phyloP scores from a whole-genome alignment of 2,888 invertebrate species.

The Acrocera orbiculus region DNA sequence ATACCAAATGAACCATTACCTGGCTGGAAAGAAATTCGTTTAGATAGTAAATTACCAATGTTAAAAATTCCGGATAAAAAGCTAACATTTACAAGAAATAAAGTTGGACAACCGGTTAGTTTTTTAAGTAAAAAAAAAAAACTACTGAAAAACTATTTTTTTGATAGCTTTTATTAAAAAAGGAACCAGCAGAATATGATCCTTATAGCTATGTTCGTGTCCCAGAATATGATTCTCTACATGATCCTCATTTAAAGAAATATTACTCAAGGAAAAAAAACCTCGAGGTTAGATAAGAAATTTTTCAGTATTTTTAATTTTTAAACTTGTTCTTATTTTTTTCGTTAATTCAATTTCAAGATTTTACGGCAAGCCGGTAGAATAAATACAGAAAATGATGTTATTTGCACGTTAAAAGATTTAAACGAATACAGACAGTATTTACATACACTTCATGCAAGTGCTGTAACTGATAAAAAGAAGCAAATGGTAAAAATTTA shows the following conservation, averaged over 20 bases:
- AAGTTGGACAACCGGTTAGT: constrained; percentile 25
- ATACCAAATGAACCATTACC: constrained; percentile 27
- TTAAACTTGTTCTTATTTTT: too few species aligned
- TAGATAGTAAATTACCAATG: constrained; percentile 28
- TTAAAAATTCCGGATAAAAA: constrained; percentile 27
- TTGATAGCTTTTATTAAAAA: constrained; percentile 5
- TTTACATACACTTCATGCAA: too few species aligned
- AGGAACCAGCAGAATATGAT: constrained; percentile 20
- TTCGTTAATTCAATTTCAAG: too few species aligned
- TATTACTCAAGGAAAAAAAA: constrained; percentile 32
- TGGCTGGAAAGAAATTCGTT: constrained; percentile 27
- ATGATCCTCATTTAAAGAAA: constrained; percentile 38
- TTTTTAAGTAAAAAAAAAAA: too few species aligned
- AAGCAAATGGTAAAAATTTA: too few species aligned
- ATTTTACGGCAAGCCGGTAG: too few species aligned
- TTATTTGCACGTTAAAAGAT: too few species aligned
- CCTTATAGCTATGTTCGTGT: constrained; percentile 18
- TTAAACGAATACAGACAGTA: too few species aligned
- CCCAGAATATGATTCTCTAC: constrained; percentile 38
- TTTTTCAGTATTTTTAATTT: not conserved
- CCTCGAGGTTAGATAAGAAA: constrained; percentile 16
- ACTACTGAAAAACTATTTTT: too few species aligned
- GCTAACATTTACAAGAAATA: constrained; percentile 27
- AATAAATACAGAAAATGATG: too few species aligned
- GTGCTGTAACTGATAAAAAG: too few species aligned